These are phyloP conservation scores for Eilema caniola DNA, from an alignment of 2,888 invertebrate genomes.

Conservation along the genomic window DNA sequence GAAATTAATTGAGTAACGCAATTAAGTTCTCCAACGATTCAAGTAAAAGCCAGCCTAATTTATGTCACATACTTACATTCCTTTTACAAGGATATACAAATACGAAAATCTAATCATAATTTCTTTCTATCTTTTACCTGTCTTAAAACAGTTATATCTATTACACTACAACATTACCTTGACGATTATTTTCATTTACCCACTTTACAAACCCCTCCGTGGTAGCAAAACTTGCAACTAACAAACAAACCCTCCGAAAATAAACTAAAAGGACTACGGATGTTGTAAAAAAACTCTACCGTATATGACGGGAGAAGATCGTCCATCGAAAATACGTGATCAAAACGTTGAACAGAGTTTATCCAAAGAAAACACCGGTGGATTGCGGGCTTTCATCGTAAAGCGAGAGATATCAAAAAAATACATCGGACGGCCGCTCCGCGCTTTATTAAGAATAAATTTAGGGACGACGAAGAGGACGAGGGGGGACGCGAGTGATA, in stretches of 20 bases:
- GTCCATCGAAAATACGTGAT: slow-evolving; percentile 53
- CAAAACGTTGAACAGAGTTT: slow-evolving; percentile 55
- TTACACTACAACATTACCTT: neutral
- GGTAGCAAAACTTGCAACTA: neutral
- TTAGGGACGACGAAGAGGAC: slow-evolving; percentile 72
- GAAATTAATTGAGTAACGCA: too few species aligned
- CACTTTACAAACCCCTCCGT: neutral
- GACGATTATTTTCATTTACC: neutral
- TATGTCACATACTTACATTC: too few species aligned
- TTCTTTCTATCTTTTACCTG: too few species aligned
- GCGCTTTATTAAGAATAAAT: slow-evolving; percentile 87
- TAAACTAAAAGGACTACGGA: slow-evolving; percentile 33
- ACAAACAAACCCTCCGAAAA: slow-evolving; percentile 9
- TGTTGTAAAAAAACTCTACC: slow-evolving; percentile 33
- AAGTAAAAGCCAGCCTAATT: too few species aligned
- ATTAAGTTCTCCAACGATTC: too few species aligned
- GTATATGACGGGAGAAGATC: slow-evolving; percentile 33
- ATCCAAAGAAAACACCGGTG: slow-evolving; percentile 70
- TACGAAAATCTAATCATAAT: too few species aligned
- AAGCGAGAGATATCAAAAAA: slow-evolving; percentile 83
- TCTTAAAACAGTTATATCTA: neutral
- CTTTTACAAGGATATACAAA: too few species aligned
- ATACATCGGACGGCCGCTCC: slow-evolving; percentile 78
- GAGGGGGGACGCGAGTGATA: slow-evolving; percentile 41
- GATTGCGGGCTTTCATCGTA: slow-evolving; percentile 72